A percentile compares a stretch with the other conserved stretches of the same genome.
These are phyloP conservation scores for Procambarus clarkii DNA, from an alignment of 1,140 invertebrate genomes.

Conservation along the genomic window DNA sequence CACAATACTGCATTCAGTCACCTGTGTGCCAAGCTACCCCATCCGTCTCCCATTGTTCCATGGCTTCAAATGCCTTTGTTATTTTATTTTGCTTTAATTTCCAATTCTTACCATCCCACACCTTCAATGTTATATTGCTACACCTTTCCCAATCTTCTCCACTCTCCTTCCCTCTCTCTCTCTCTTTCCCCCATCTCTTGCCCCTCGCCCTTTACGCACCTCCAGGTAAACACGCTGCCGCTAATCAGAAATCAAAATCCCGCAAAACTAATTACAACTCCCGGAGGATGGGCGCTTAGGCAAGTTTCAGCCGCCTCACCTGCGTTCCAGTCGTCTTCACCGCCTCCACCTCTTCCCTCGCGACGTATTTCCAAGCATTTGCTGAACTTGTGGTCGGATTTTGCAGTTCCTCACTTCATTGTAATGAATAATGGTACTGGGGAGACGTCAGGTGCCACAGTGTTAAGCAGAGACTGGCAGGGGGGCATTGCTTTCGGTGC, in stretches of 20 bases:
- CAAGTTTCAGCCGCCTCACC: conserved; percentile 10
- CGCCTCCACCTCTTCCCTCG: neutral
- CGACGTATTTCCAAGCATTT: neutral
- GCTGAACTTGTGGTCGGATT: neutral
- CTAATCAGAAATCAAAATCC: conserved; percentile 67
- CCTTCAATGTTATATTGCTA: neutral
- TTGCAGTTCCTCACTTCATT: neutral
- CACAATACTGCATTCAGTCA: no score
- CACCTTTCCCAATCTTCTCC: neutral
- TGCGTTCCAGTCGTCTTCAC: neutral
- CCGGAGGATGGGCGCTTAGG: conserved; percentile 21
- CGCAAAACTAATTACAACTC: conserved; percentile 65
- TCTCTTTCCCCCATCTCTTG: neutral
- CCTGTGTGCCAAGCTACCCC: no score
- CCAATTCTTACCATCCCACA: neutral
- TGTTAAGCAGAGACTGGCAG: neutral
- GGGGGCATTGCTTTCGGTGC: no score
- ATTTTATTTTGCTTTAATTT: no score
- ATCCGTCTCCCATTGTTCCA: neutral
- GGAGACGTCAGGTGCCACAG: neutral
- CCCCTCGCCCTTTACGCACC: neutral
- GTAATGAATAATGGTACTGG: neutral
- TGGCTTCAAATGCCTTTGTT: no score
- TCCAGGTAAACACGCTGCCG: conserved; percentile 55
- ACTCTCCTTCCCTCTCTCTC: neutral